These are phyloP conservation scores for Agonopterix heracliana DNA, from an alignment of 2,888 invertebrate species.

Conservation along the genomic window DNA sequence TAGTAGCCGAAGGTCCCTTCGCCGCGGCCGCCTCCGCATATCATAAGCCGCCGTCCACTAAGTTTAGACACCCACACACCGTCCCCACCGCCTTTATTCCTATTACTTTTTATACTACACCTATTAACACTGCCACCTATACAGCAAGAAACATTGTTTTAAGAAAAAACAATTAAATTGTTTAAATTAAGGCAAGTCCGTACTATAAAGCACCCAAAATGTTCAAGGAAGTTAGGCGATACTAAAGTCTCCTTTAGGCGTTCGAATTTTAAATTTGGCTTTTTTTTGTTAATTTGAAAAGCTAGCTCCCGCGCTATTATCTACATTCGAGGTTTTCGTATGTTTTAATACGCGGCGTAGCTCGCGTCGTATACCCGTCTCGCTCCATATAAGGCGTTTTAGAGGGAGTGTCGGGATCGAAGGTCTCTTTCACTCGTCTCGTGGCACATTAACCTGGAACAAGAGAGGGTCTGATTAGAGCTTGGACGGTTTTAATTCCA, in stretches of 20 bases:
- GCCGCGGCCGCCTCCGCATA: constrained; percentile 58
- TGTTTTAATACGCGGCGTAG: constrained; percentile 53
- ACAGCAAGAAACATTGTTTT: constrained; percentile 31
- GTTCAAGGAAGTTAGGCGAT: constrained; percentile 26
- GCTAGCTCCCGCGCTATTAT: constrained; percentile 45
- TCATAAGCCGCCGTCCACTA: constrained; percentile 31
- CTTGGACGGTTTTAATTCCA: not conserved
- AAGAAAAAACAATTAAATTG: constrained; percentile 8
- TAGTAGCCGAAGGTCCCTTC: constrained; percentile 29
- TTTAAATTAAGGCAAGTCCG: constrained; percentile 43
- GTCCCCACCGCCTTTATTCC: constrained; percentile 28
- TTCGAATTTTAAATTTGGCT: constrained; percentile 32
- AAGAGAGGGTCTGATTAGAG: constrained; percentile 41
- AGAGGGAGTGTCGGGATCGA: constrained; percentile 33
- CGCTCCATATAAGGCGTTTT: constrained; percentile 71
- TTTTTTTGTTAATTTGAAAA: constrained; percentile 8
- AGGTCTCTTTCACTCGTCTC: constrained; percentile 43
- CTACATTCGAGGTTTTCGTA: constrained; percentile 56
- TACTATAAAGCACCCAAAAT: constrained; percentile 38
- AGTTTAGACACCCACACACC: constrained; percentile 31
- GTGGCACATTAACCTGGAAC: constrained; percentile 56
- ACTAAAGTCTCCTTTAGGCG: constrained; percentile 38
- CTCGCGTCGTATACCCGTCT: constrained; percentile 58
- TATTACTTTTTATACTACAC: constrained; percentile 22
- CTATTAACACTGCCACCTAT: constrained; percentile 24